phyloP scores from a whole-genome alignment of 2,113 vertebrate species.

The Podarcis muralis region DNA sequence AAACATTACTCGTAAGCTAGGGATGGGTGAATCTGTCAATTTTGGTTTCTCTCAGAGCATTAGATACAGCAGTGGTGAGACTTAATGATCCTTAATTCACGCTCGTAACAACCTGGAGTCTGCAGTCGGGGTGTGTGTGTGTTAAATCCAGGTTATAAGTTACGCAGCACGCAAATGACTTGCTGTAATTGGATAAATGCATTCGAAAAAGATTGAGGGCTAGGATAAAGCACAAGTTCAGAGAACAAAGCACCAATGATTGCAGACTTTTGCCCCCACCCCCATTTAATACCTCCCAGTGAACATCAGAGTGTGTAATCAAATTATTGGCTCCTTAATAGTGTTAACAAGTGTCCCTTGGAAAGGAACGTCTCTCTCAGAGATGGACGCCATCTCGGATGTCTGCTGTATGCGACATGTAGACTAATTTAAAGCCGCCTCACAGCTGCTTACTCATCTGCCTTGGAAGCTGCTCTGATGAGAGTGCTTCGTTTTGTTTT shows the following conservation, averaged over 20 bases:
- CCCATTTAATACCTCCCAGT: background rate
- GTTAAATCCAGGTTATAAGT: background rate
- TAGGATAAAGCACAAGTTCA: background rate
- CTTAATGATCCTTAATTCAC: no score
- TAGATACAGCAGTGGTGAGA: no score
- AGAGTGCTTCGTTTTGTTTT: no score
- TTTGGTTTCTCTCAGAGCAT: no score
- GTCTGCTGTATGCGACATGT: background rate
- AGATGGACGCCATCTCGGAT: background rate
- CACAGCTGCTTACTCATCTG: background rate
- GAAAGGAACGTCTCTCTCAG: background rate
- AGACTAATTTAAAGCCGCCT: background rate
- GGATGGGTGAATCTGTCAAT: no score
- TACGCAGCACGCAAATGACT: background rate
- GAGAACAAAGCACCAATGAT: background rate
- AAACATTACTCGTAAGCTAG: conserved; percentile 9
- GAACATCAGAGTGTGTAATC: background rate
- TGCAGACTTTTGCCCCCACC: background rate
- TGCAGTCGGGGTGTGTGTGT: background rate
- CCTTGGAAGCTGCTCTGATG: background rate
- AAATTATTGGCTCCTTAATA: background rate
- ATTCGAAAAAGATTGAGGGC: background rate
- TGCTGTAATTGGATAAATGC: background rate
- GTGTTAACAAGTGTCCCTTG: background rate
- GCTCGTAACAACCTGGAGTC: background rate